Conservation (phyloP, 2,797 vertebrate species). For the Glyptemys insculpta region DNA sequence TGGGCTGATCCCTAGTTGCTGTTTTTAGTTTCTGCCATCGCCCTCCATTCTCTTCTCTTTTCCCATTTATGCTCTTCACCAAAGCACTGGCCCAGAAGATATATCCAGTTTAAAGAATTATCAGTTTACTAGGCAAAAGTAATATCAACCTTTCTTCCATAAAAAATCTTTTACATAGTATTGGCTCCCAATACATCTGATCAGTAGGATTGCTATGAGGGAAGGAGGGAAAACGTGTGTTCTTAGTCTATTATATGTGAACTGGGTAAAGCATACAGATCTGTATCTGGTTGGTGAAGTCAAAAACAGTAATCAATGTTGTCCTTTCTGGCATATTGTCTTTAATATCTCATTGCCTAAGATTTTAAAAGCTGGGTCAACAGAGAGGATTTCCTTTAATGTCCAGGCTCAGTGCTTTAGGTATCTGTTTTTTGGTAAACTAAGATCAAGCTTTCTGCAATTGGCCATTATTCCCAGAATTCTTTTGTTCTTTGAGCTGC, state of each 20-base stretch:
- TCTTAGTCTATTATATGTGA: neutral
- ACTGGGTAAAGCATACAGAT: neutral
- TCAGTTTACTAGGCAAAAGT: neutral
- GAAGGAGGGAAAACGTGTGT: constrained; percentile 2
- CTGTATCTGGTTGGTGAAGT: neutral
- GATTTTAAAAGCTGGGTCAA: constrained; percentile 10
- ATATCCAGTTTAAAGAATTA: neutral
- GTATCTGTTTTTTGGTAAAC: neutral
- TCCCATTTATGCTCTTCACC: neutral
- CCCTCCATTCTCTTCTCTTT: neutral
- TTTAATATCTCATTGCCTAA: neutral
- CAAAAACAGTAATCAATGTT: neutral
- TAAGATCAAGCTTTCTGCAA: neutral
- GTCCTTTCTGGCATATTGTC: neutral
- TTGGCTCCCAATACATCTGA: neutral
- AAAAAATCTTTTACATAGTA: neutral
- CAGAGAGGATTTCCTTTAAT: neutral
- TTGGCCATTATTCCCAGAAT: neutral
- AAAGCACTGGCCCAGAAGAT: neutral
- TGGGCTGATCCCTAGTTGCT: neutral
- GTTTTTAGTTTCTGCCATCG: neutral
- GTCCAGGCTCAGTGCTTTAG: neutral
- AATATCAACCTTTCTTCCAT: neutral
- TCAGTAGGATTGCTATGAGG: neutral
- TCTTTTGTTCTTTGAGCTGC: neutral